These are phyloP conservation scores for Sceloporus undulatus DNA, from an alignment of 2,113 vertebrate genomes.

Conservation along the genomic window DNA sequence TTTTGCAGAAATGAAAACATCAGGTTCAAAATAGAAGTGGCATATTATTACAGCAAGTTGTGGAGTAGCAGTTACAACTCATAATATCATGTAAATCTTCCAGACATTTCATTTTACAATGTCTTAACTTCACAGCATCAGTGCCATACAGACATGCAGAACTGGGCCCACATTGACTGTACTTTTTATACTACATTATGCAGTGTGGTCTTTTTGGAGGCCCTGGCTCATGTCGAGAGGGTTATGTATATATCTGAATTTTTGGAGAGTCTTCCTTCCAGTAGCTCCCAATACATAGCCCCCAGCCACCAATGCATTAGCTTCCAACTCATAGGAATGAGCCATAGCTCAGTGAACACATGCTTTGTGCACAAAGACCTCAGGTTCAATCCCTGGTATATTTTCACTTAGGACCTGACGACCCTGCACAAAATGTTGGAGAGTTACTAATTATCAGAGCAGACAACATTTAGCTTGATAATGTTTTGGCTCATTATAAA, in stretches of 20 bases:
- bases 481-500: neutral
- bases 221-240: conserved; percentile 2
- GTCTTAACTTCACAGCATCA: conserved; percentile 80
- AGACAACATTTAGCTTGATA: neutral
- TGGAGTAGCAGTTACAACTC: conserved; percentile 78
- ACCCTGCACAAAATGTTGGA: neutral
- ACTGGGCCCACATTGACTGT: conserved; percentile 24
- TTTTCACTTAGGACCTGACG: neutral
- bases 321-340: neutral
- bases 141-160: conserved; percentile 73
- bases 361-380: neutral
- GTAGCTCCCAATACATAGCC: neutral
- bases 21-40: conserved; percentile 70
- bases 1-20: conserved; percentile 77
- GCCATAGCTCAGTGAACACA: neutral
- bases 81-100: conserved; percentile 86
- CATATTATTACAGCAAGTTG: conserved; percentile 62
- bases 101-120: conserved; percentile 87
- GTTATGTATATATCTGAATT: neutral
- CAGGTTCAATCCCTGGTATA: neutral
- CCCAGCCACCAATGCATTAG: neutral
- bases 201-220: conserved; percentile 4
- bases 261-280: conserved; percentile 35
- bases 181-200: conserved; percentile 25
- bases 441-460: neutral